A percentile compares a stretch with the other conserved stretches of the same genome.
Evolutionary conservation across 2,797 vertebrate species (phyloP).

Genomic region (Centroberyx gerrardi): DNA sequence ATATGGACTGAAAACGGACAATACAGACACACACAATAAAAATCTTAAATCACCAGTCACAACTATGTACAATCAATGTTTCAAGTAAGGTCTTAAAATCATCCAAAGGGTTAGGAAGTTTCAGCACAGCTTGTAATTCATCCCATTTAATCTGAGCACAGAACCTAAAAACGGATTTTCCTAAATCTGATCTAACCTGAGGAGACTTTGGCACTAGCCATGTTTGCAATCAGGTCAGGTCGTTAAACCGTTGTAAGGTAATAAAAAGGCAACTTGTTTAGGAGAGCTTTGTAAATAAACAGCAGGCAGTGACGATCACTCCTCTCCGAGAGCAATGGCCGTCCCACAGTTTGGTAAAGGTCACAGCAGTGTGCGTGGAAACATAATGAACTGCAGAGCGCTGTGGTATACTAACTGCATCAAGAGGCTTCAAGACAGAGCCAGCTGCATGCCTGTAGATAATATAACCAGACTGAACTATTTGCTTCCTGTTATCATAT

Average conservation of each 20-base stretch:
- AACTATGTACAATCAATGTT: too few species aligned
- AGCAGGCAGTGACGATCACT: too few species aligned
- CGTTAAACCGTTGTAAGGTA: constrained; percentile 37
- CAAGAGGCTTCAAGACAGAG: constrained; percentile 2
- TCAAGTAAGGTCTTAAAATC: constrained; percentile 3
- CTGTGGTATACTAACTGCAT: constrained; percentile 1
- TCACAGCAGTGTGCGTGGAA: constrained; percentile 28
- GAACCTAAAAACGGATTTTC: constrained; percentile 14
- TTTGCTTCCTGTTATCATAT: too few species aligned
- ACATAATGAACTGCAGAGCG: constrained; percentile 24
- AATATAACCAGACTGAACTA: neutral
- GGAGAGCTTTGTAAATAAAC: constrained; percentile 22
- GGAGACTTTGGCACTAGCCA: neutral
- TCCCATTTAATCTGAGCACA: neutral
- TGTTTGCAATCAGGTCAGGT: constrained; percentile 34
- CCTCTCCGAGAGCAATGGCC: too few species aligned
- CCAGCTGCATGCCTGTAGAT: neutral
- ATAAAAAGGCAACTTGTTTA: constrained; percentile 33
- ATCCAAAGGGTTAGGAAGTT: neutral
- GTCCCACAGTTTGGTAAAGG: constrained; percentile 1
- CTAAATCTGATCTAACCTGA: constrained; percentile 9
- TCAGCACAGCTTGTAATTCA: constrained; percentile 17
- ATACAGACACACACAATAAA: too few species aligned
- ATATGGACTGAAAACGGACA: too few species aligned
- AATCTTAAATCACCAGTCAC: too few species aligned